Evolutionary conservation across 1,140 invertebrate species (phyloP).

Genomic region (Aplysia californica): DNA sequence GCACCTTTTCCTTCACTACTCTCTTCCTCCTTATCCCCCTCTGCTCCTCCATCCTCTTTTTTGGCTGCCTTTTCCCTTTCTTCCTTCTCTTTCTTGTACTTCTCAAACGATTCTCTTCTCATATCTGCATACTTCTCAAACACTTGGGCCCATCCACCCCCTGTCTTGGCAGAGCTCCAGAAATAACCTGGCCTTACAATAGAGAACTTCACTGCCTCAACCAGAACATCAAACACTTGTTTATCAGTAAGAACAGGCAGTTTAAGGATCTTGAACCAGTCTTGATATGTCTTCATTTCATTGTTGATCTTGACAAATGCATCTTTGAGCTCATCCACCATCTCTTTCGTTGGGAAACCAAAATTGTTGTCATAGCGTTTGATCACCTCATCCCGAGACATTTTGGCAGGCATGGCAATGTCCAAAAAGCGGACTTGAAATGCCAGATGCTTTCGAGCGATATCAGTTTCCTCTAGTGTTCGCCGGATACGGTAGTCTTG

Average conservation of each 20-base stretch:
- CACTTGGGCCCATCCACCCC: background rate
- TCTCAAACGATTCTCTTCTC: background rate
- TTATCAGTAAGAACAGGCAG: constrained; percentile 46
- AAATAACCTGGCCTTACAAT: constrained; percentile 40
- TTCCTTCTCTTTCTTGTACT: background rate
- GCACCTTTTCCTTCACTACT: too few species aligned
- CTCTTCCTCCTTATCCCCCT: too few species aligned
- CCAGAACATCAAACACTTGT: constrained; percentile 35
- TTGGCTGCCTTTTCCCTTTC: background rate
- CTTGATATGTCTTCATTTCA: constrained; percentile 8
- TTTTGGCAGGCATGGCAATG: constrained; percentile 50
- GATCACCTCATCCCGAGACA: constrained; percentile 38
- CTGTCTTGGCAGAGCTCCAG: constrained; percentile 35
- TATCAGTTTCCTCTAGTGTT: constrained; percentile 42
- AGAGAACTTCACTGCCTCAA: constrained; percentile 37
- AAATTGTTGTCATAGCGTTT: constrained; percentile 51
- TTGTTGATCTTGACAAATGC: background rate
- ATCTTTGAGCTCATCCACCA: background rate
- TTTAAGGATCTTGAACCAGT: constrained; percentile 41
- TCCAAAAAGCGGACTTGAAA: constrained; percentile 57
- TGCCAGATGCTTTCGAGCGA: constrained; percentile 52
- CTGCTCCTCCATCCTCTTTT: too few species aligned
- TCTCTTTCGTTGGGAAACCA: constrained; percentile 45
- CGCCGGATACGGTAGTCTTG: constrained; percentile 41
- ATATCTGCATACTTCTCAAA: background rate